These are phyloP conservation scores for Lepeophtheirus salmonis DNA, from an alignment of 1,140 invertebrate species.

Conservation along the genomic window DNA sequence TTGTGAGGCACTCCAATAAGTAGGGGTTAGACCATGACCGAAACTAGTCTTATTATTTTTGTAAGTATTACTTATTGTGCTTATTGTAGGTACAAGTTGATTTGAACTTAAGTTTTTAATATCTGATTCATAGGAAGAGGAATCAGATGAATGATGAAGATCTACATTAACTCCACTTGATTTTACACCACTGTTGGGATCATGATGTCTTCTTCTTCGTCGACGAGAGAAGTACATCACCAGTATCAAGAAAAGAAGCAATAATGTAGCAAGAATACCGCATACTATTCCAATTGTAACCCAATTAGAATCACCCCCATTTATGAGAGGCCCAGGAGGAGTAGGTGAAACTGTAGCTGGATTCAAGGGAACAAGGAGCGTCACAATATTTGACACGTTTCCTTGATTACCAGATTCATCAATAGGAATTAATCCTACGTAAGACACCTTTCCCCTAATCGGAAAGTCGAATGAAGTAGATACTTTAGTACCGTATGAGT, in stretches of 20 bases:
- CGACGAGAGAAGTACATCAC: constrained; percentile 1
- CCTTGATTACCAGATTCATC: constrained; percentile 13
- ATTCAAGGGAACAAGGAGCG: neutral
- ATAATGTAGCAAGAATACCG: constrained; percentile 5
- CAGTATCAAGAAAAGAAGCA: constrained; percentile 11
- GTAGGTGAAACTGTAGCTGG: neutral
- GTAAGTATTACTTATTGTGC: constrained; percentile 9
- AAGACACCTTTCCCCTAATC: neutral
- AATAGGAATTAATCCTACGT: constrained; percentile 9
- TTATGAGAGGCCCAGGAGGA: neutral
- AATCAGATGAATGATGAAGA: neutral
- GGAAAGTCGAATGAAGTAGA: constrained; percentile 2
- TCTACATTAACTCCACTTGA: constrained; percentile 6
- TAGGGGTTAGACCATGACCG: constrained; percentile 5
- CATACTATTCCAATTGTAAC: constrained; percentile 2
- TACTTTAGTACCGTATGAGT: neutral
- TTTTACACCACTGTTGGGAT: neutral
- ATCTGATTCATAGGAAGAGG: neutral
- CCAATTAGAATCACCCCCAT: constrained; percentile 6
- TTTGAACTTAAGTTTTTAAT: constrained; percentile 7
- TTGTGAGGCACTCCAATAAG: constrained; percentile 18
- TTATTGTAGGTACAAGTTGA: constrained; percentile 11
- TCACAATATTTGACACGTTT: constrained; percentile 15
- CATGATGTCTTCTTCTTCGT: neutral
- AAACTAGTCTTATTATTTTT: constrained; percentile 1